Percentiles rank a stretch among this genome's conserved stretches.
phyloP scores from a whole-genome alignment of 2,113 vertebrate species.

The Dryoscopus gambensis region DNA sequence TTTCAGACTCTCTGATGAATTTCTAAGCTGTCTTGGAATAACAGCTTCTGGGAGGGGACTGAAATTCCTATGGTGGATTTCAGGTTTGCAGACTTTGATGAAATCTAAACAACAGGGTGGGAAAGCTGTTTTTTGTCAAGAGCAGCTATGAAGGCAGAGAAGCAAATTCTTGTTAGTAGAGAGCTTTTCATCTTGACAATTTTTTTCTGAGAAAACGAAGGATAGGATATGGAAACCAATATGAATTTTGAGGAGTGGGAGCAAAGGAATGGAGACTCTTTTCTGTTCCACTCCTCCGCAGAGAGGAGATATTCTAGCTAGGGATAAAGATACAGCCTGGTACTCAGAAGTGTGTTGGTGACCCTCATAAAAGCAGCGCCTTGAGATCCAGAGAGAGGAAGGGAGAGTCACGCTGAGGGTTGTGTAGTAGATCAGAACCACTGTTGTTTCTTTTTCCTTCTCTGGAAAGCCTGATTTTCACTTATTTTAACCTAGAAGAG shows the following conservation, averaged over 20 bases:
- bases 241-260: neutral
- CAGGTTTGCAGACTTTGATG: neutral
- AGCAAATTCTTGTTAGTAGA: neutral
- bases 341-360: neutral
- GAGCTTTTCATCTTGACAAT: neutral
- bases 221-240: neutral
- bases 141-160: neutral
- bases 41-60: neutral
- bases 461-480: neutral
- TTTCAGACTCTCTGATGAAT: slow-evolving; percentile 42
- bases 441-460: neutral
- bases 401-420: neutral
- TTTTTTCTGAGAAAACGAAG: slow-evolving; percentile 2
- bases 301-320: neutral
- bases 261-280: neutral
- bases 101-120: neutral
- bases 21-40: slow-evolving; percentile 20
- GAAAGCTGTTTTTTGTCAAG: slow-evolving; percentile 16
- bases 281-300: neutral
- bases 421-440: neutral
- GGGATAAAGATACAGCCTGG: neutral
- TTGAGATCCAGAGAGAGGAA: neutral
- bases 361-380: neutral
- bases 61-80: neutral
- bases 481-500: neutral